Percentiles rank a stretch among this genome's conserved stretches.
Evolutionary conservation across 1,140 invertebrate species (phyloP).

Genomic region (Cydia strobilella): DNA sequence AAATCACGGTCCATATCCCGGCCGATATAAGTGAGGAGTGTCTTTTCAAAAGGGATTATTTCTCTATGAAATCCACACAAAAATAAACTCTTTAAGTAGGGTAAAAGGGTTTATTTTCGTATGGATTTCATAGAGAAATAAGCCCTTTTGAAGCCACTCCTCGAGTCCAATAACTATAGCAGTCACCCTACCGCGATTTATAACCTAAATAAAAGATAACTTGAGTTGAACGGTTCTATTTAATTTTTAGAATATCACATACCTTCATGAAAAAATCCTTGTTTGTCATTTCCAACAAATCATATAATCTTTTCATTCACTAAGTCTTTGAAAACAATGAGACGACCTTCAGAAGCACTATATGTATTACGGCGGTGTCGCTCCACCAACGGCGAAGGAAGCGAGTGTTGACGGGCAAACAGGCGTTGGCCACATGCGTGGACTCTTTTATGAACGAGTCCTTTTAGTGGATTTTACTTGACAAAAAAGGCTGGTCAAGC

Average conservation of each 20-base stretch:
- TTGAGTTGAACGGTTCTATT: too few species aligned
- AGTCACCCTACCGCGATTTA: too few species aligned
- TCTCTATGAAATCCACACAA: too few species aligned
- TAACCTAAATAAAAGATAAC: too few species aligned
- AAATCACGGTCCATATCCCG: too few species aligned
- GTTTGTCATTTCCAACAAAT: conserved; percentile 1
- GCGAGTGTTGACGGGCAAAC: conserved; percentile 41
- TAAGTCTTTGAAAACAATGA: background rate
- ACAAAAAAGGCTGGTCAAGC: conserved; percentile 40
- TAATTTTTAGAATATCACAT: background rate
- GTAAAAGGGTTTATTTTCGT: too few species aligned
- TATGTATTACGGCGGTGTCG: conserved; percentile 35
- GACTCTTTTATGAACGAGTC: conserved; percentile 46
- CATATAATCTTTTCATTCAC: background rate
- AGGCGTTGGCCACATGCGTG: conserved; percentile 44
- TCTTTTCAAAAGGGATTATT: too few species aligned
- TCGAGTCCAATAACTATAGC: too few species aligned
- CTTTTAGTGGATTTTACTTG: conserved; percentile 56
- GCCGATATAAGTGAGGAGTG: too few species aligned
- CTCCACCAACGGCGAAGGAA: background rate
- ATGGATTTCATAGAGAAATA: too few species aligned
- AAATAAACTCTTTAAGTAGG: too few species aligned
- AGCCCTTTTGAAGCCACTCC: too few species aligned
- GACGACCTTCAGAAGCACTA: background rate
- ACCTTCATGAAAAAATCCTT: conserved; percentile 40